Conservation (phyloP, 1,140 invertebrate genomes). For the Papilio dardanus region DNA sequence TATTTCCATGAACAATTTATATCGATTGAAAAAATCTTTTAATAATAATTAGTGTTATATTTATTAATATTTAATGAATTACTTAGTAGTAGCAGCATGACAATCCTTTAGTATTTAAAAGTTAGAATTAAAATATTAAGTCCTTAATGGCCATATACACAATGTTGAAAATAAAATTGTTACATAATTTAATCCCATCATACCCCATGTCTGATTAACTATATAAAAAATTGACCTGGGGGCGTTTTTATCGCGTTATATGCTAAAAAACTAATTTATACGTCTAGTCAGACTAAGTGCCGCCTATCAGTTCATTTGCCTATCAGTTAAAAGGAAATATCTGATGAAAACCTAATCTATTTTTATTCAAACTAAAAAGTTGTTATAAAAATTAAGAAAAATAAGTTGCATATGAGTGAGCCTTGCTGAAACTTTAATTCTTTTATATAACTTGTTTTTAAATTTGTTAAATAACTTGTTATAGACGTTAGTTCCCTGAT, state of each 20-base stretch:
- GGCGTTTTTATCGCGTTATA: too few relatives aligned
- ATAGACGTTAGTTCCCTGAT: too few relatives aligned
- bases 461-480: not conserved
- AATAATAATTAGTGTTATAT: not conserved
- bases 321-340: not conserved
- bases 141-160: not conserved
- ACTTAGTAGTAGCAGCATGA: conserved; percentile 1
- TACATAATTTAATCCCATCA: not conserved
- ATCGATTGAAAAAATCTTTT: not conserved
- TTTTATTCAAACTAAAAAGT: not conserved
- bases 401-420: not conserved
- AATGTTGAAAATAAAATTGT: not conserved
- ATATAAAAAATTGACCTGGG: not conserved
- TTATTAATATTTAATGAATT: conserved; percentile 5
- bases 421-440: not conserved
- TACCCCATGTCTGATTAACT: not conserved
- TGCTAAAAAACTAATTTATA: not conserved
- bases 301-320: conserved; percentile 5
- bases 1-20: conserved; percentile 7
- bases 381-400: not conserved
- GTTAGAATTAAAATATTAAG: not conserved
- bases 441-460: not conserved
- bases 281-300: not conserved
- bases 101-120: conserved; percentile 3
- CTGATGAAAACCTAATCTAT: not conserved